phyloP scores from a whole-genome alignment of 2,113 vertebrate species.

The Salvator merianae region DNA sequence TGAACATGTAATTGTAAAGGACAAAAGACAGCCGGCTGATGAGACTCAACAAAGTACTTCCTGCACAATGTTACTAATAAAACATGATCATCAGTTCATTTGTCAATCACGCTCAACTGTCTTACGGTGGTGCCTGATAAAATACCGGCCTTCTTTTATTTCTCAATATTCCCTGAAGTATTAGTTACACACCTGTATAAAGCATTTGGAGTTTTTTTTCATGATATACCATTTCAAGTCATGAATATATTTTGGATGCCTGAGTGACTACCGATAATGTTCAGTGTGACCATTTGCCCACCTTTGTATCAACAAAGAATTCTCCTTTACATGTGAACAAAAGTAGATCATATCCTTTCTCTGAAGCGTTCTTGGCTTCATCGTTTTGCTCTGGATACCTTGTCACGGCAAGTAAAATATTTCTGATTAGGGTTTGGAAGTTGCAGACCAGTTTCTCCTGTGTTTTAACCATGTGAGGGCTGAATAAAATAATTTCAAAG shows the following conservation, averaged over 20 bases:
- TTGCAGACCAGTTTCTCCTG: background rate
- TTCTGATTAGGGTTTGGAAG: slow-evolving; percentile 7
- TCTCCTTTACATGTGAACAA: slow-evolving; percentile 44
- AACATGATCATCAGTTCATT: slow-evolving; percentile 60
- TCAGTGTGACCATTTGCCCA: slow-evolving; percentile 46
- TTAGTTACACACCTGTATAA: slow-evolving; percentile 64
- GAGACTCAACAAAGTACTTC: slow-evolving; percentile 63
- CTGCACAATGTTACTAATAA: slow-evolving; percentile 54
- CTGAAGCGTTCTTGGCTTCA: slow-evolving; percentile 33
- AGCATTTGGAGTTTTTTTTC: slow-evolving; percentile 62
- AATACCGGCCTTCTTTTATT: slow-evolving; percentile 63
- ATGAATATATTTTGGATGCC: slow-evolving; percentile 66
- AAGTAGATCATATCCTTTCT: slow-evolving; percentile 37
- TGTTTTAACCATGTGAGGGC: background rate
- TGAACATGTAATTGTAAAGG: slow-evolving; percentile 39
- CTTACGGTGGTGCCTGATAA: slow-evolving; percentile 55
- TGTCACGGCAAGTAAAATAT: background rate
- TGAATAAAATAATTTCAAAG: background rate
- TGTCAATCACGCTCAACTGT: slow-evolving; percentile 45
- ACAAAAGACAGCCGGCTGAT: slow-evolving; percentile 51
- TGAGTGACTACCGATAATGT: slow-evolving; percentile 60
- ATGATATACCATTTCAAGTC: slow-evolving; percentile 64
- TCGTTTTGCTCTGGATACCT: slow-evolving; percentile 12
- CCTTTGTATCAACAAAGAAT: slow-evolving; percentile 54
- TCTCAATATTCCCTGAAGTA: slow-evolving; percentile 62